A percentile compares a stretch with the other conserved stretches of the same genome.
Conservation (phyloP, 2,113 vertebrate genomes). For the Oryzias woworae region DNA sequence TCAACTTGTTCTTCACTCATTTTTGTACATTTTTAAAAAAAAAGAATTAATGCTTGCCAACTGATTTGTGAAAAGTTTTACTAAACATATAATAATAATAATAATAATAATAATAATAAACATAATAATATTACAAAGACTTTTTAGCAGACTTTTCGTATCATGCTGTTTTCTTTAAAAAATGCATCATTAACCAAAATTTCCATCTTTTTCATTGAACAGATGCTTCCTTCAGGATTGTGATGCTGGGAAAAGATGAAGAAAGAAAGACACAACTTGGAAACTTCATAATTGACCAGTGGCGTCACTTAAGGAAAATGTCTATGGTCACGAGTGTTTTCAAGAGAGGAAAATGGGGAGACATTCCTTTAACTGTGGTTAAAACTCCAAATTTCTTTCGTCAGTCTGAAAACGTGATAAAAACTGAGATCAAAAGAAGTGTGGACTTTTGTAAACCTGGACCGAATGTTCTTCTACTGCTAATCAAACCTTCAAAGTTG, state of each 20-base stretch:
- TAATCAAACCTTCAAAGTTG: conserved; percentile 26
- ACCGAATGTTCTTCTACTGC: conserved; percentile 37
- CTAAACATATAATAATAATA: no score
- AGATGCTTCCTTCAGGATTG: neutral
- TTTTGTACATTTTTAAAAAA: no score
- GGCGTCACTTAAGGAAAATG: rapidly evolving
- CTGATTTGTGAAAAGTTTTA: no score
- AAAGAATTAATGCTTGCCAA: no score
- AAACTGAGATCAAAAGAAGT: neutral
- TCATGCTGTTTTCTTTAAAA: no score
- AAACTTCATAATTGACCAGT: conserved; percentile 1
- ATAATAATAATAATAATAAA: no score
- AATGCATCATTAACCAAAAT: no score
- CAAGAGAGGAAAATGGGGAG: conserved; percentile 10
- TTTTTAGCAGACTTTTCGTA: no score
- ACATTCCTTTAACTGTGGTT: neutral
- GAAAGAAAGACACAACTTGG: neutral
- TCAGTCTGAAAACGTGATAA: rapidly evolving
- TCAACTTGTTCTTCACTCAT: no score
- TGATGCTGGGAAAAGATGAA: conserved; percentile 1
- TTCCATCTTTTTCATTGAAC: no score
- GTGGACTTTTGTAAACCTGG: conserved; percentile 20
- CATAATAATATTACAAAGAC: no score
- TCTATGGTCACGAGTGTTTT: neutral
- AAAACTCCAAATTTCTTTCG: conserved; percentile 23